phyloP scores from a whole-genome alignment of 1,140 invertebrate genomes.

The Episyrphus balteatus region DNA sequence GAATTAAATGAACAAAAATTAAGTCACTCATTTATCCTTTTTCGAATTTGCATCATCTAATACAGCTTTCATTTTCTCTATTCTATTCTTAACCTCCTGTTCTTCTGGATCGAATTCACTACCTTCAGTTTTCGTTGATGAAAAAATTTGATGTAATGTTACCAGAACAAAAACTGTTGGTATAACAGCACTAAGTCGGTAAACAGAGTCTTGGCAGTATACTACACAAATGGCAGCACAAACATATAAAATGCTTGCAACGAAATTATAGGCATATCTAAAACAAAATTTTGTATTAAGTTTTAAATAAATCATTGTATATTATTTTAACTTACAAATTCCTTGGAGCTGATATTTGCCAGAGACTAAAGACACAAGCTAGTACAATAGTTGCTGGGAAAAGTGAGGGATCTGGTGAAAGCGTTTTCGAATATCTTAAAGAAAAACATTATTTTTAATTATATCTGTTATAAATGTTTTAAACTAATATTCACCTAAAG shows the following conservation, averaged over 20 bases:
- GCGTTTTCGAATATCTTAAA: background rate
- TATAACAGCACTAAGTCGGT: slow-evolving; percentile 44
- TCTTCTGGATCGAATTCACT: too few relatives aligned
- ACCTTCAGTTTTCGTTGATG: too few relatives aligned
- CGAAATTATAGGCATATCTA: slow-evolving; percentile 40
- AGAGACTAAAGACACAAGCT: slow-evolving; percentile 16
- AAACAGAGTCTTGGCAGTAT: slow-evolving; percentile 44
- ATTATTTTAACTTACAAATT: slow-evolving; percentile 33
- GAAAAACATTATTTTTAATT: too few relatives aligned
- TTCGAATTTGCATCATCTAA: too few relatives aligned
- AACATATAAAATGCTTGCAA: slow-evolving; percentile 40
- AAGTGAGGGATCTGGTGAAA: slow-evolving; percentile 22
- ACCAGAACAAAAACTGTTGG: slow-evolving; percentile 41
- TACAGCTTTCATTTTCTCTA: too few relatives aligned
- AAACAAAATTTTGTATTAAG: slow-evolving; percentile 7
- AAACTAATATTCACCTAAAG: slow-evolving; percentile 41
- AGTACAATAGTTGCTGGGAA: slow-evolving; percentile 15
- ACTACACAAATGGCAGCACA: slow-evolving; percentile 41
- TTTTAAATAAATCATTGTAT: too few relatives aligned
- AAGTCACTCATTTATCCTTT: too few relatives aligned
- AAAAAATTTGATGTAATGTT: slow-evolving; percentile 41
- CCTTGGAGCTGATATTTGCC: slow-evolving; percentile 24
- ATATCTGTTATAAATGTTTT: background rate
- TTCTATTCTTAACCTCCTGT: too few relatives aligned
- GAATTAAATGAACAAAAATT: too few relatives aligned